phyloP scores from a whole-genome alignment of 2,113 vertebrate genomes.

The Carassius carassius region DNA sequence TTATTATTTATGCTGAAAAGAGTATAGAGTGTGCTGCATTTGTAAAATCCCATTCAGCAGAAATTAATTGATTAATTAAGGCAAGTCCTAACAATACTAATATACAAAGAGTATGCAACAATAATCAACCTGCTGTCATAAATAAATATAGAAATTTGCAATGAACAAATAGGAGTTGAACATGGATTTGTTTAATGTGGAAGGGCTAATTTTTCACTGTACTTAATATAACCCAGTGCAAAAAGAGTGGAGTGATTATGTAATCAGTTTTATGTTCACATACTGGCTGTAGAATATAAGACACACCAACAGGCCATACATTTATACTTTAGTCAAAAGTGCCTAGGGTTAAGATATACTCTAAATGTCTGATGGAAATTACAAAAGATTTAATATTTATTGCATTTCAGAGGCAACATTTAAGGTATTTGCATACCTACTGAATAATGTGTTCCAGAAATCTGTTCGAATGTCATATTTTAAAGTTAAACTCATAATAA shows the following conservation, averaged over 20 bases:
- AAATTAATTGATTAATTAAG: background rate
- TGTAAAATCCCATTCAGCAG: background rate
- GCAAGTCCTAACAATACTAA: background rate
- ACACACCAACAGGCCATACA: background rate
- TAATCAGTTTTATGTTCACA: background rate
- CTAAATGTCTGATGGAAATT: background rate
- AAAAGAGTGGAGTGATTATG: background rate
- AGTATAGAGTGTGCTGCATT: background rate
- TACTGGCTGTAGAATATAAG: background rate
- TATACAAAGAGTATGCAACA: background rate
- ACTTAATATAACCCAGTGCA: background rate
- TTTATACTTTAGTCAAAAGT: background rate
- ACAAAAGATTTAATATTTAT: background rate
- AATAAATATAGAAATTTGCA: background rate
- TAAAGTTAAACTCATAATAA: conserved; percentile 6
- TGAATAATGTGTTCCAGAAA: background rate
- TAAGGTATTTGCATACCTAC: background rate
- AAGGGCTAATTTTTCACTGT: background rate
- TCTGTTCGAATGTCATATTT: background rate
- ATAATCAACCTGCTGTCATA: background rate
- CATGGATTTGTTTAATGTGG: background rate
- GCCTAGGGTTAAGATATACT: background rate
- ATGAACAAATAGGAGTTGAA: background rate
- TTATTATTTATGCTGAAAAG: background rate
- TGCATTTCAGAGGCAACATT: background rate